phyloP scores from a whole-genome alignment of 2,888 invertebrate species.

The Apeira syringaria region DNA sequence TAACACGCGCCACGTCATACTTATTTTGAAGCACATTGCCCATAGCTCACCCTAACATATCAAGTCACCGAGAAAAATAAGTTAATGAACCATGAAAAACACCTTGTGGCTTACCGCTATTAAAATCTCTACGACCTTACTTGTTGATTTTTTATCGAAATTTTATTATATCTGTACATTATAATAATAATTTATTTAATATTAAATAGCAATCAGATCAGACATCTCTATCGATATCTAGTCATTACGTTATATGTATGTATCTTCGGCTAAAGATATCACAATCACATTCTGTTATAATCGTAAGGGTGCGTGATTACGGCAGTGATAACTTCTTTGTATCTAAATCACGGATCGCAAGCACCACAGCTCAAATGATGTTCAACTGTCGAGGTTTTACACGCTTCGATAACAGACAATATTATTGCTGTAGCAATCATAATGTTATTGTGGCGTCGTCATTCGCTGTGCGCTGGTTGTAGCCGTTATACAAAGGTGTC shows the following conservation, averaged over 20 bases:
- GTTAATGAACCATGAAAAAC: constrained; percentile 19
- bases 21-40: constrained; percentile 36
- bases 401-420: constrained; percentile 27
- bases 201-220: too few relatives aligned
- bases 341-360: constrained; percentile 25
- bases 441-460: constrained; percentile 16
- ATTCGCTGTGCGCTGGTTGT: constrained; percentile 8
- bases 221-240: too few relatives aligned
- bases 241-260: too few relatives aligned
- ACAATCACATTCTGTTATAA: not conserved
- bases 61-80: constrained; percentile 21
- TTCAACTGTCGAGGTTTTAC: constrained; percentile 27
- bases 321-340: constrained; percentile 11
- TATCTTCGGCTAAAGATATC: too few relatives aligned
- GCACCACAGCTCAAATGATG: constrained; percentile 16
- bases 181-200: too few relatives aligned
- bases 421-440: constrained; percentile 21
- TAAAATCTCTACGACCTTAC: too few relatives aligned
- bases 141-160: too few relatives aligned
- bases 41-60: constrained; percentile 4
- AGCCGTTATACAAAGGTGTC: constrained; percentile 7
- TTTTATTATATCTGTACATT: too few relatives aligned
- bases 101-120: too few relatives aligned
- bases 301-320: not conserved
- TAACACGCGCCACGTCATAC: constrained; percentile 23